Evolutionary conservation across 2,113 vertebrate genomes (phyloP), one percentile per base, ranked within the genome.

Genomic region (Epinephelus lanceolatus): DNA sequence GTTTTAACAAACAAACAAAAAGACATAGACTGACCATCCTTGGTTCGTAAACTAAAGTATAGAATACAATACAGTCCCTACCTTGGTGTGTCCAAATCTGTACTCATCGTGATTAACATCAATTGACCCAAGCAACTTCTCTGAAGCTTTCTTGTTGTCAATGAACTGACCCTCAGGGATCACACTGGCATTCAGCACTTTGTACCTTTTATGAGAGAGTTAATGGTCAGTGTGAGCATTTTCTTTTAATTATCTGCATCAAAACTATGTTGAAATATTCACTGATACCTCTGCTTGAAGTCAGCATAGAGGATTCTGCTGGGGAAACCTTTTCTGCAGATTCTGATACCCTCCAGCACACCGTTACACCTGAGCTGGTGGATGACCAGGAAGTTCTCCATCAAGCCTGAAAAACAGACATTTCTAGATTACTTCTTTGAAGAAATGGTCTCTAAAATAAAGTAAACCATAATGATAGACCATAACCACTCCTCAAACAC

Each of bases 301-400:
- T 88, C 87, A 83, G 25, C 83, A 68, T 88, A 88, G 49, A 68
- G 79, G 73, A 75, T 81, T 85, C 89, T 88, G 81, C 89, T 91
- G 23, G 89, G 89, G 84, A 91, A 91, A 77, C 89, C 89, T 67
- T 91, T 91, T 14, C 87, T 91, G 85, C 90, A 91, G 80, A 90
- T 90, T 88, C 88, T 88, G 72, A 90, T 90, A 78, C 90, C 90
- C 82, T 92, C 90, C 77, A 92, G 91, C 10, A 92, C 91, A 88
- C 91, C 91, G 7, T 92, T 92, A 83, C 91, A 92, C 87, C 91
- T 91, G 71, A 92, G 91, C 87, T 92, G 91, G 76, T 92, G 91
- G 86, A 92, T 92, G 62, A 92, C 91, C 81, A 92, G 74, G 86
- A 88, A 91, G 81, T 92, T 92, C 86, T 92, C 89, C 91, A 92